phyloP scores from a whole-genome alignment of 2,797 vertebrate species.

The Cynopterus sphinx region DNA sequence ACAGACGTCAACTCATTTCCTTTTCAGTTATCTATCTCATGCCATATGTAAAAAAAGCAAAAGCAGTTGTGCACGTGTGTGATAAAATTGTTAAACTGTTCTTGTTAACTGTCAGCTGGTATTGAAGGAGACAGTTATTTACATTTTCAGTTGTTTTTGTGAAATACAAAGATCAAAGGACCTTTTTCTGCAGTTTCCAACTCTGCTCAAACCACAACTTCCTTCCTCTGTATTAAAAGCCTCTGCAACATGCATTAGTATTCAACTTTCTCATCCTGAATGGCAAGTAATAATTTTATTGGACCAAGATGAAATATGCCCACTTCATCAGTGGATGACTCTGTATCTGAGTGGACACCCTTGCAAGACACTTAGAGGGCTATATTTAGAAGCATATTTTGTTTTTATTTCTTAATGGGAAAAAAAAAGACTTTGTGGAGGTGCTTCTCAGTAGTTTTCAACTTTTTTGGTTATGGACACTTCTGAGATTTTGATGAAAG shows the following conservation, averaged over 20 bases:
- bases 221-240: conserved; percentile 61
- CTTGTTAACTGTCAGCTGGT: conserved; percentile 49
- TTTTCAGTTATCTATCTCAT: neutral
- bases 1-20: neutral
- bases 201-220: conserved; percentile 67
- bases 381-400: neutral
- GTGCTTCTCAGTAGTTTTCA: neutral
- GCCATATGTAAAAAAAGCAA: neutral
- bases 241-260: neutral
- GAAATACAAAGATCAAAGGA: conserved; percentile 66
- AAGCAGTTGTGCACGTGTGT: neutral
- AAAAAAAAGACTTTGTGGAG: neutral
- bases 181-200: conserved; percentile 40
- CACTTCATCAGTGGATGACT: neutral
- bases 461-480: neutral
- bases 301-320: neutral
- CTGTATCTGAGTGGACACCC: neutral
- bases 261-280: neutral
- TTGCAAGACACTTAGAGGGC: neutral
- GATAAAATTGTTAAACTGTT: conserved; percentile 35
- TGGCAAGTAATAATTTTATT: neutral
- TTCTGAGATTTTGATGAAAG: neutral
- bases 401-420: neutral
- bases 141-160: conserved; percentile 64
- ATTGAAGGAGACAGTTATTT: conserved; percentile 56